Evolutionary conservation across 2,797 vertebrate species (phyloP).

Genomic region (Myotis myotis): DNA sequence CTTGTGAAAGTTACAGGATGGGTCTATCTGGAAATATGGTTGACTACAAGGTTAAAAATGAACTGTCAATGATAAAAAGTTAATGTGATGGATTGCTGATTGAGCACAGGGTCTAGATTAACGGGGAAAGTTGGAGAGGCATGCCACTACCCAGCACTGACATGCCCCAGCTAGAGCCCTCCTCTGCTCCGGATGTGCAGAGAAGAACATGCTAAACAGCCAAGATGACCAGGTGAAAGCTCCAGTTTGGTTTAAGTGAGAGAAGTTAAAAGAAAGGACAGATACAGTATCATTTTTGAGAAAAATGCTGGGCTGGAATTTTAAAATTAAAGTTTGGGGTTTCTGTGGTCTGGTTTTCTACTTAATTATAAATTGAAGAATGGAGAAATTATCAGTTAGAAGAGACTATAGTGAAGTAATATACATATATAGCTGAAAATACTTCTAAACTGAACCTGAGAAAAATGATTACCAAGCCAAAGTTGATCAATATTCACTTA

Average conservation of each 20-base stretch:
- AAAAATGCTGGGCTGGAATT: neutral
- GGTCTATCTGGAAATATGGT: neutral
- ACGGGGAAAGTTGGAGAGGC: accelerated
- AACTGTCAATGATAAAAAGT: neutral
- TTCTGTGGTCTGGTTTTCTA: neutral
- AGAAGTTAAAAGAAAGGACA: neutral
- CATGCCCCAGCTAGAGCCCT: accelerated
- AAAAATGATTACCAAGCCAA: neutral
- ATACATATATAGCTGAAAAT: neutral
- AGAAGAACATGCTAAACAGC: neutral
- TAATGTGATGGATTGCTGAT: neutral
- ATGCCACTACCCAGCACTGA: accelerated
- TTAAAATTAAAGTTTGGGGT: neutral
- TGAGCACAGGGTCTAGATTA: neutral
- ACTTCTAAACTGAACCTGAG: neutral
- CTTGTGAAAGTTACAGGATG: neutral
- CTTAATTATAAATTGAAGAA: constrained; percentile 2
- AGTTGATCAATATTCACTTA: constrained; percentile 27
- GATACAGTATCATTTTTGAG: neutral
- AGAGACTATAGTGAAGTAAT: neutral
- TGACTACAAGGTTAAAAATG: neutral
- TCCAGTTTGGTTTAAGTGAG: neutral
- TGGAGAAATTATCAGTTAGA: neutral
- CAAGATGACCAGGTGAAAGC: neutral
- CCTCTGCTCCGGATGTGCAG: neutral